Percentiles rank a stretch among this genome's conserved stretches.
Evolutionary conservation across 2,113 vertebrate genomes (phyloP).

Genomic region (Hyperoodon ampullatus): DNA sequence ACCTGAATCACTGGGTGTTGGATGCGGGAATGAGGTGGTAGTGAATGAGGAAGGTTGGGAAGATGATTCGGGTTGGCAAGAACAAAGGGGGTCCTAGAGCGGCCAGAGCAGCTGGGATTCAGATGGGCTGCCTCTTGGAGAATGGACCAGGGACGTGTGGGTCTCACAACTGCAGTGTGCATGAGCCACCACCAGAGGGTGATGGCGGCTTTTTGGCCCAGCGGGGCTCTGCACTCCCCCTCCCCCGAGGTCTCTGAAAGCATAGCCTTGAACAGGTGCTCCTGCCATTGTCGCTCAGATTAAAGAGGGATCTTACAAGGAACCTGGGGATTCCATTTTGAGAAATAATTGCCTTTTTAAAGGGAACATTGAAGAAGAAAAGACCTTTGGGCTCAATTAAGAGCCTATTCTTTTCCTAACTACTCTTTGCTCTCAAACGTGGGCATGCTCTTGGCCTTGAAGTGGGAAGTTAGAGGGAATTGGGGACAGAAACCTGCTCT

Average conservation of each 20-base stretch:
- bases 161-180: background rate
- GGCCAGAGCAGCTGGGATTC: background rate
- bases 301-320: background rate
- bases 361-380: background rate
- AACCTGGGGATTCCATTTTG: background rate
- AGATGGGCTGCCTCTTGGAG: rapidly evolving
- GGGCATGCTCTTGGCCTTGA: background rate
- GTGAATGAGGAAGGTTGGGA: background rate
- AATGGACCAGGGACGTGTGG: no score
- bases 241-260: background rate
- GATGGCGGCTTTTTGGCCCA: background rate
- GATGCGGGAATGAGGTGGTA: background rate
- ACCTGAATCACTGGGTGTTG: background rate
- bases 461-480: background rate
- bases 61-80: background rate
- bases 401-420: background rate
- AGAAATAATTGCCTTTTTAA: constrained; percentile 18
- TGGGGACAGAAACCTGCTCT: background rate
- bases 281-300: background rate
- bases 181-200: constrained; percentile 66
- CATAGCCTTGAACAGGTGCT: background rate
- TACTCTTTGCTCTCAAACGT: background rate
- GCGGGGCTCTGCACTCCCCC: background rate
- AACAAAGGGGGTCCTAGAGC: background rate
- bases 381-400: background rate